These are phyloP conservation scores for Brachypalpus laphriformis DNA, from an alignment of 2,888 invertebrate genomes.

Conservation along the genomic window DNA sequence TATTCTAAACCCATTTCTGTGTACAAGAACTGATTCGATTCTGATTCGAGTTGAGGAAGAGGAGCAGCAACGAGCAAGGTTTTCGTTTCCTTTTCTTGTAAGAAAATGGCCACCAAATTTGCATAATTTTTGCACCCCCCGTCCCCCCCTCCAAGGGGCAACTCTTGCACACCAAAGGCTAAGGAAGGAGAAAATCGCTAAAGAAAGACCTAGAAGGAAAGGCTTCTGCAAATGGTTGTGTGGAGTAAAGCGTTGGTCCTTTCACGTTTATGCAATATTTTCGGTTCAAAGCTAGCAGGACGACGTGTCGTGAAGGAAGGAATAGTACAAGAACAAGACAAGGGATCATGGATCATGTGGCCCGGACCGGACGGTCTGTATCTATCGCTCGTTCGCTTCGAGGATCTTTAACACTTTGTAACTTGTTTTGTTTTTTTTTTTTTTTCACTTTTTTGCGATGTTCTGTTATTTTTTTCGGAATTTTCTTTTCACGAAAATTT, in stretches of 20 bases:
- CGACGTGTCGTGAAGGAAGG: no score
- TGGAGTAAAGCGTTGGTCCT: constrained; percentile 4
- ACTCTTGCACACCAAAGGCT: no score
- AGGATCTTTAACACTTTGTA: not conserved
- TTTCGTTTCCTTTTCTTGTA: constrained; percentile 1
- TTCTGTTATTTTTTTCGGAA: not conserved
- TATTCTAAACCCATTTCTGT: no score
- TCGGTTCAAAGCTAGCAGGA: not conserved
- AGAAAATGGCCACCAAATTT: constrained; percentile 56
- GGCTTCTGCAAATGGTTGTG: not conserved
- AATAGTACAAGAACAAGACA: constrained; percentile 25
- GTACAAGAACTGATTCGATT: no score
- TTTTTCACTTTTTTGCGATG: not conserved
- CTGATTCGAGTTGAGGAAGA: no score
- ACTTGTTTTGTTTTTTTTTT: not conserved
- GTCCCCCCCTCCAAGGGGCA: no score
- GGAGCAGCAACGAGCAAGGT: no score
- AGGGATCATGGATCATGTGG: not conserved
- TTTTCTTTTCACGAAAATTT: not conserved
- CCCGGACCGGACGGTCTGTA: no score
- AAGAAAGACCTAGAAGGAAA: not conserved
- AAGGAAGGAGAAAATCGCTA: not conserved
- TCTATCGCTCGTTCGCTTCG: not conserved
- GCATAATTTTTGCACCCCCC: constrained; percentile 1
- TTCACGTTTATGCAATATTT: not conserved